Percentiles rank a stretch among this genome's conserved stretches.
These are phyloP conservation scores for Clarias fuscus DNA, from an alignment of 2,797 vertebrate genomes.

Conservation along the genomic window DNA sequence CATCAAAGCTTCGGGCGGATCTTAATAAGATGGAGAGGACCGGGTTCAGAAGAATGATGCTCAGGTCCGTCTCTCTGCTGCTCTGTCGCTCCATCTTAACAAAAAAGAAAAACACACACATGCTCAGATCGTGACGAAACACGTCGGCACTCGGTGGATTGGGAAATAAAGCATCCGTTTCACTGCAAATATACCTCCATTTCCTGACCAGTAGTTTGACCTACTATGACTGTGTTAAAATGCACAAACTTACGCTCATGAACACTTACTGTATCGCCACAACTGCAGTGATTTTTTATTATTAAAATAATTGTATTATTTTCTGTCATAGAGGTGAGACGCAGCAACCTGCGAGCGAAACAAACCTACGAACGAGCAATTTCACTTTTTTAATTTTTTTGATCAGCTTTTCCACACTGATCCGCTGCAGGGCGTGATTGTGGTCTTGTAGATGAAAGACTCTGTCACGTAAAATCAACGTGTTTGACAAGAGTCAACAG, in stretches of 20 bases:
- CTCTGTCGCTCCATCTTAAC: background rate
- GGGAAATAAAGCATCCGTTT: conserved; percentile 13
- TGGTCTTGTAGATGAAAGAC: background rate
- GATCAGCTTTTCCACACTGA: background rate
- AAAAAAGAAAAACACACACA: background rate
- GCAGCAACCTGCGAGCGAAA: background rate
- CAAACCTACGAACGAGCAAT: background rate
- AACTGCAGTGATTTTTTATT: background rate
- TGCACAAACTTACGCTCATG: background rate
- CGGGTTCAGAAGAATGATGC: conserved; percentile 11
- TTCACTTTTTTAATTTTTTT: background rate
- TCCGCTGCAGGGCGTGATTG: background rate
- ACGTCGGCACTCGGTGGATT: background rate
- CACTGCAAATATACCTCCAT: conserved; percentile 36
- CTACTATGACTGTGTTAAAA: conserved; percentile 33
- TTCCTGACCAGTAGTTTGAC: conserved; percentile 17
- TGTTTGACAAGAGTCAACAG: conserved; percentile 25
- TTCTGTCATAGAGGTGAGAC: background rate
- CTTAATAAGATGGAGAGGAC: background rate
- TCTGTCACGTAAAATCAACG: background rate
- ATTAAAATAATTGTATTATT: background rate
- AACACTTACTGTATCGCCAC: background rate
- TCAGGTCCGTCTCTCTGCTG: conserved; percentile 1
- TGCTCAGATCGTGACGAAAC: background rate
- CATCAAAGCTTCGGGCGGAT: background rate